Conservation (phyloP, 1,140 invertebrate genomes). For the Frieseomelitta varia region DNA sequence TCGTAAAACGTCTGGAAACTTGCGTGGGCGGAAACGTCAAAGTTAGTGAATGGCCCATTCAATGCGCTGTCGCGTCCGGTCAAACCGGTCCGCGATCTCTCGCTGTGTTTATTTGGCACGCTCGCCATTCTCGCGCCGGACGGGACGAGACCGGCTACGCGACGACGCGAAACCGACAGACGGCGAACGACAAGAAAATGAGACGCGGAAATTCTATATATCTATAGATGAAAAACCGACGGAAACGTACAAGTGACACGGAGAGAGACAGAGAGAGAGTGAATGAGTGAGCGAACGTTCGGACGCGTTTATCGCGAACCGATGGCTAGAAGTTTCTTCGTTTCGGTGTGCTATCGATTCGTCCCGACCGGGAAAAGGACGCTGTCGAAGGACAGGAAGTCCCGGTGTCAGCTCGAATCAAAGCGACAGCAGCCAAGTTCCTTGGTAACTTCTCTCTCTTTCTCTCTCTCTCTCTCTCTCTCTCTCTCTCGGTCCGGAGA, state of each 20-base stretch:
- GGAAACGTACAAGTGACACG: background rate
- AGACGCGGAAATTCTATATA: background rate
- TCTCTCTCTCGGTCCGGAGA: conserved; percentile 5
- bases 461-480: background rate
- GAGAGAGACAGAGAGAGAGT: background rate
- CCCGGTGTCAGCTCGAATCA: conserved; percentile 16
- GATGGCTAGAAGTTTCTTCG: background rate
- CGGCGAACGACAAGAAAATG: background rate
- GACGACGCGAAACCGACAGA: background rate
- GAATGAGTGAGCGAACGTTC: background rate
- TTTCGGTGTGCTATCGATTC: conserved; percentile 55
- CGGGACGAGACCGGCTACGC: background rate
- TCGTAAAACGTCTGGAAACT: conserved; percentile 76
- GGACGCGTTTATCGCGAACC: conserved; percentile 27
- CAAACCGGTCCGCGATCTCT: conserved; percentile 72
- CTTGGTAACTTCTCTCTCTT: background rate
- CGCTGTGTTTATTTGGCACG: conserved; percentile 65
- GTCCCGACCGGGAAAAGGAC: conserved; percentile 47
- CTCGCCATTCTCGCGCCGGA: conserved; percentile 31
- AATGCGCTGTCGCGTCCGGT: conserved; percentile 69
- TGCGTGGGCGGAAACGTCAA: conserved; percentile 75
- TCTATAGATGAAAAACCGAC: background rate
- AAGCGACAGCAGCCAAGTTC: conserved; percentile 8
- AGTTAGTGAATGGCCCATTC: conserved; percentile 75
- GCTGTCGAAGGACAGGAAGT: conserved; percentile 36